Conservation (phyloP, 1,140 invertebrate genomes). For the Spodoptera frugiperda region DNA sequence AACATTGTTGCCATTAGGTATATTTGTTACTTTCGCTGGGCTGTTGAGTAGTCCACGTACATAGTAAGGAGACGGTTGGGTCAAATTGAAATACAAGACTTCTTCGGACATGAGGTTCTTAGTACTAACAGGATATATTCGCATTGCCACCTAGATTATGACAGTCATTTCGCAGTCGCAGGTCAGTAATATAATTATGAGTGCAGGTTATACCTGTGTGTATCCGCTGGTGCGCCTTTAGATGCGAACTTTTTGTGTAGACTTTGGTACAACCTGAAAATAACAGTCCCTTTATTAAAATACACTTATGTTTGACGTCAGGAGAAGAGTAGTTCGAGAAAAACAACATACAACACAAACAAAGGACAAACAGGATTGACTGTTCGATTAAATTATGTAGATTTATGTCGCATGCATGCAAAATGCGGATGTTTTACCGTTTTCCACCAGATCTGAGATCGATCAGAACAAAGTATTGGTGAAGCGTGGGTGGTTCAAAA, state of each 20-base stretch:
- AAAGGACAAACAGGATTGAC: background rate
- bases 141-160: conserved; percentile 19
- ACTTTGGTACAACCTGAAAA: conserved; percentile 97
- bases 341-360: background rate
- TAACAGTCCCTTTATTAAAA: conserved; percentile 43
- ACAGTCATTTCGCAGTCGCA: conserved; percentile 37
- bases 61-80: conserved; percentile 9
- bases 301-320: background rate
- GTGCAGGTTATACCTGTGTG: conserved; percentile 93
- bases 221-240: conserved; percentile 99
- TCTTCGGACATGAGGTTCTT: background rate
- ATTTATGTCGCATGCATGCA: no score
- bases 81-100: conserved; percentile 26
- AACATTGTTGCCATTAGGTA: conserved; percentile 41
- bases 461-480: background rate
- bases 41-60: conserved; percentile 7
- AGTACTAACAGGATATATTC: conserved; percentile 8
- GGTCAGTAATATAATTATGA: background rate
- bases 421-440: background rate
- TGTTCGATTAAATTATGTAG: no score
- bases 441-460: background rate
- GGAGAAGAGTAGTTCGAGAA: no score
- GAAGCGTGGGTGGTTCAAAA: no score
- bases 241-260: conserved; percentile 99
- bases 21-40: conserved; percentile 38